A percentile compares a stretch with the other conserved stretches of the same genome.
phyloP scores from a whole-genome alignment of 92 coral and sea anemone species.

The Umimayanthus kanabou region DNA sequence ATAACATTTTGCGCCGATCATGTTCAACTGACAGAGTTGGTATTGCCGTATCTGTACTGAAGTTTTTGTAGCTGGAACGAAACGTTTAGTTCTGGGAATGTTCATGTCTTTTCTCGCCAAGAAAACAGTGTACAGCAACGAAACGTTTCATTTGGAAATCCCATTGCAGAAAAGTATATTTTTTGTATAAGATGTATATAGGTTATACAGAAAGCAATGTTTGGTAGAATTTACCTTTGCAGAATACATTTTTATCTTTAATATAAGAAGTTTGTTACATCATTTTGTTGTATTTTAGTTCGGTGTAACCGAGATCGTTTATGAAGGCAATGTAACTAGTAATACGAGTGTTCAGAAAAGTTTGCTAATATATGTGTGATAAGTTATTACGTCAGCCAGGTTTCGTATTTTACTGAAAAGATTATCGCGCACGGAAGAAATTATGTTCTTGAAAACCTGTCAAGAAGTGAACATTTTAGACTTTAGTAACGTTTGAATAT shows the following conservation, averaged over 20 bases:
- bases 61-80: background rate
- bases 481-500: background rate
- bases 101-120: background rate
- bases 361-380: constrained; percentile 16
- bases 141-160: background rate
- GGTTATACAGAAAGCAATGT: background rate
- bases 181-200: constrained; percentile 9
- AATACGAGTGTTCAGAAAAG: background rate
- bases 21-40: background rate
- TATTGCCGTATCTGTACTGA: background rate
- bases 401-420: background rate
- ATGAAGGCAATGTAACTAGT: background rate
- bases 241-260: background rate
- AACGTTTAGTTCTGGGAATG: background rate
- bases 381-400: constrained; percentile 8
- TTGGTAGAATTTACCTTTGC: constrained; percentile 9
- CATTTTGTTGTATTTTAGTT: background rate
- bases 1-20: background rate
- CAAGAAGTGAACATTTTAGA: background rate
- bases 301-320: background rate
- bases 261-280: constrained; percentile 15
- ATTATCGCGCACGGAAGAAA: background rate
- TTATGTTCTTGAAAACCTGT: background rate
- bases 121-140: constrained; percentile 5
- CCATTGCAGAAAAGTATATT: background rate